phyloP scores from a whole-genome alignment of 2,113 vertebrate genomes.

The Zapornia atra region DNA sequence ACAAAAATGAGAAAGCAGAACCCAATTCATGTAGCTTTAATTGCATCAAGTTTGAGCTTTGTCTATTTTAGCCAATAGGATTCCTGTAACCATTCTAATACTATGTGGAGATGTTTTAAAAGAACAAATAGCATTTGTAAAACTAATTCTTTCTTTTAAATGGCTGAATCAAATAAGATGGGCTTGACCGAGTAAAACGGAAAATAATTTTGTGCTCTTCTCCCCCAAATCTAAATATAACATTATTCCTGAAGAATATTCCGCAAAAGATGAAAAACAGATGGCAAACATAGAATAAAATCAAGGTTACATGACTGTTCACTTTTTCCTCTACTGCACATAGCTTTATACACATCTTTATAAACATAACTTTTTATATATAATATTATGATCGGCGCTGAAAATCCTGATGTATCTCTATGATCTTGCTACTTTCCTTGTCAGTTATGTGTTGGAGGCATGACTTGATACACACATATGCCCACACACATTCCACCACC shows the following conservation, averaged over 20 bases:
- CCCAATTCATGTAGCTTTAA: not conserved
- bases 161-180: not conserved
- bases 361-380: not conserved
- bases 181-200: not conserved
- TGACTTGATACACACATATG: not conserved
- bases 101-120: not conserved
- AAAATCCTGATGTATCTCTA: conserved; percentile 24
- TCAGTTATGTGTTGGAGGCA: conserved; percentile 26
- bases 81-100: not conserved
- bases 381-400: conserved; percentile 14
- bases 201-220: not conserved
- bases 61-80: not conserved
- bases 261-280: not conserved
- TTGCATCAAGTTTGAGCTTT: not conserved
- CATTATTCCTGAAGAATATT: not conserved
- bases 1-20: not conserved
- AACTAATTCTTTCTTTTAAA: not conserved
- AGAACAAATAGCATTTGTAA: not conserved
- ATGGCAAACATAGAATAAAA: conserved; percentile 26
- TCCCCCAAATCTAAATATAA: not conserved
- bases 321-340: not conserved
- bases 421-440: conserved; percentile 52
- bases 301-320: conserved; percentile 34
- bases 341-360: not conserved
- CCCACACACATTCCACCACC: not conserved